Evolutionary conservation across 2,797 vertebrate species (phyloP), one percentile per base, ranked within the genome.

Genomic region (Dendrocincla fuliginosa): DNA sequence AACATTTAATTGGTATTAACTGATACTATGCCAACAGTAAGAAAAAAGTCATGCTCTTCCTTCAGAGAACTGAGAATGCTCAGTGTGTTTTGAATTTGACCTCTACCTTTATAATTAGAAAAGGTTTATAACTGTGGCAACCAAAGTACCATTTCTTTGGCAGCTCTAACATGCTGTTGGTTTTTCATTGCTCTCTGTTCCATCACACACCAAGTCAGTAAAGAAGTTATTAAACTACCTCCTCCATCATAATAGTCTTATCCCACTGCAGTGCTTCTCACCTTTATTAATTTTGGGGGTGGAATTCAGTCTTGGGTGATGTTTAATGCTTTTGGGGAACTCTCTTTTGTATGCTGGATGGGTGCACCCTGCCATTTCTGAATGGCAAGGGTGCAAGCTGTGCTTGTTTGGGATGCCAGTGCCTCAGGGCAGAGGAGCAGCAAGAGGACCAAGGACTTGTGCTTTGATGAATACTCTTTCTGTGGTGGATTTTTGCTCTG

Each of bases 1-100:
- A 92, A 33, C 46, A 87, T 96, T 96, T 96, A 74, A 52, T 79
- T 93, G 76, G 14, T 92, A 57, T 81, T 90, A 92, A 74, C 81
- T 93, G 71, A 74, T 67, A 47, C 46, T 49, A 10, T 89, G 50
- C 52, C 16, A 95, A 25, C 3, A 74, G n/a, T 53, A 71, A 84
- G 52, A 55, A 85, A 86, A 83, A 92, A 87, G 39, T 47, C 71
- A 22, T 15, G 10, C 15, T 85, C 32, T 47, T 93, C 37, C 64
- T 47, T 87, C 65, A 59, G n/a, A 90, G 49, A 87, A 12, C 3
- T n/a, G 42, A 80, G 68, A 78, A 68, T 17, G 6, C 17, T 60
- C 59, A 76, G 20, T 41, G 41, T 37, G 35, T 18, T 93, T 83
- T 78, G 65, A 64, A 49, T 91, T 87, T 42, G 46, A 91, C 49